Conservation (phyloP, 2,113 vertebrate species). For the Turdus rufiventris region DNA sequence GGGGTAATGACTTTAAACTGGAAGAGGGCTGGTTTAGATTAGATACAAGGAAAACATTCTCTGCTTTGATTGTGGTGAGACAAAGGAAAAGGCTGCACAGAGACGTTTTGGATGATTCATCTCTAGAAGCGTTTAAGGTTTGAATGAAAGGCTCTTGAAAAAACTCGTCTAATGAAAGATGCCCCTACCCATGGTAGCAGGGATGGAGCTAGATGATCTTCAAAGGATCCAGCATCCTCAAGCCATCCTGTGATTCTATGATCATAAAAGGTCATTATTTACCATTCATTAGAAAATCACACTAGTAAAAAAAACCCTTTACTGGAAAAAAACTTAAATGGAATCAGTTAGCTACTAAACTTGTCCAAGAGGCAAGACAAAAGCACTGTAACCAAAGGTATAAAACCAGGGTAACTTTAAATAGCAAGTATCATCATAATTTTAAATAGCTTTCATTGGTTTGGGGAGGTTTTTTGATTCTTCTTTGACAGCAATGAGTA, state of each 20-base stretch:
- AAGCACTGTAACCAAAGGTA: neutral
- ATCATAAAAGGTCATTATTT: neutral
- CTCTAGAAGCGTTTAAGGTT: neutral
- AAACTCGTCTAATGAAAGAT: neutral
- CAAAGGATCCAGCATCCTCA: neutral
- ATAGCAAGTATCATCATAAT: neutral
- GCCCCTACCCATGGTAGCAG: fast-evolving
- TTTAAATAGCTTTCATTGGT: neutral
- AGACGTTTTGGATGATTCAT: too few species aligned
- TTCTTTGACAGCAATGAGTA: neutral
- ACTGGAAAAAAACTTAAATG: neutral
- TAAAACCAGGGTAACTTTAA: neutral
- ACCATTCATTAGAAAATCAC: neutral
- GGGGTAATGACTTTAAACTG: neutral
- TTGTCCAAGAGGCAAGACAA: neutral
- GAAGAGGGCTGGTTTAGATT: neutral
- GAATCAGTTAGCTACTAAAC: neutral
- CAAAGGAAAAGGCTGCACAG: neutral
- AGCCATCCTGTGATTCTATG: neutral
- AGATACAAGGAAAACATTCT: neutral
- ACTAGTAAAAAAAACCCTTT: neutral
- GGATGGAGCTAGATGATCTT: neutral
- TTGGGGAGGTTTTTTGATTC: neutral
- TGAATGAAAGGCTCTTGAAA: neutral
- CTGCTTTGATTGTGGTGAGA: neutral